Base-by-base conservation (phyloP, 2,797 vertebrate genomes). In the Macroramphosus scolopax region DNA sequence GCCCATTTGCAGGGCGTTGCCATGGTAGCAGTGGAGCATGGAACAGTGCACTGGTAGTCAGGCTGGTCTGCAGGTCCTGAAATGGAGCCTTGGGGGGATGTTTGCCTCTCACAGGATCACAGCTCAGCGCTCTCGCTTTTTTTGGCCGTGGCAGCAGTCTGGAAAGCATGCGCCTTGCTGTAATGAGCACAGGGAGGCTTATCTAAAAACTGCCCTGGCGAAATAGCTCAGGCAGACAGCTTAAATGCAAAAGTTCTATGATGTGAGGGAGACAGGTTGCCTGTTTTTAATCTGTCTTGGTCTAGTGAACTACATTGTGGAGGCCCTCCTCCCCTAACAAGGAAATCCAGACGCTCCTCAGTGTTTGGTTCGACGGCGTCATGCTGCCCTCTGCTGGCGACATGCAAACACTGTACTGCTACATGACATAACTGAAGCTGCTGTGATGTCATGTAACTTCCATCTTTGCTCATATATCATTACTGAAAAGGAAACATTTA, bases 1-100 rank as follows among this genome's bases (percentile, higher is more conserved):
- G 42, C 83, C 85, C 82, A 85, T 87, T 85, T 30, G 68, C 72
- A 75, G 69, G 78, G 68, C 28, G 81, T 90, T 85, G 78, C 87
- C 85, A 89, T 88, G 89, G 86, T 44, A 88, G 83, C 86, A 40
- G 77, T 56, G 6, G 60, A 68, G 71, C 69, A 81, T 60, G 72
- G 70, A 79, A 79, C 76, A 80, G 74, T 74, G 70, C 58, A 44
- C 78, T 81, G 16, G 52, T 47, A 78, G 76, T 83, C 77, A 48
- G 45, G 56, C 75, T 68, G 72, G 70, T 63, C 51, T 43, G 62
- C 60, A 68, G 67, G 68, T 72, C 73, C 82, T 83, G 74, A 87
- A 85, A 88, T 79, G 69, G 75, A 83, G 75, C 80, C 75, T 62
- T 46, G 45, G 34, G 63, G 54, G 67, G 34, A 31, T 44, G 68